These are phyloP conservation scores for Dicyrtoma fusca DNA, from an alignment of 2,888 invertebrate genomes.

Conservation along the genomic window DNA sequence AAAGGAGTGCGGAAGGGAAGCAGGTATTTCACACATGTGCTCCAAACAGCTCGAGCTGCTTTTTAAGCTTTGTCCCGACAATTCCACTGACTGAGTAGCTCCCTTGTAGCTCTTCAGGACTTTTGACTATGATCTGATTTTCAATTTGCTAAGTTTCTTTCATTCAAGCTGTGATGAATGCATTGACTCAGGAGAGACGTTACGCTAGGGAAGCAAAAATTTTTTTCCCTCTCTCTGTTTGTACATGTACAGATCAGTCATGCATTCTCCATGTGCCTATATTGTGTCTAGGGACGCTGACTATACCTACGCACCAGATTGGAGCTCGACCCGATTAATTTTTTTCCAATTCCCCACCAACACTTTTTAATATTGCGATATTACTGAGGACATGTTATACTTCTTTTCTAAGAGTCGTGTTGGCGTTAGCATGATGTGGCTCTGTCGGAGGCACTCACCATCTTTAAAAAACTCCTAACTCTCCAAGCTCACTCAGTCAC, in stretches of 20 bases:
- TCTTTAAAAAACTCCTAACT: conserved; percentile 17
- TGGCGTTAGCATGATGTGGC: conserved; percentile 11
- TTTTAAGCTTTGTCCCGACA: conserved; percentile 27
- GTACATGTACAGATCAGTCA: not conserved
- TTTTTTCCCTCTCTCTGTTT: not conserved
- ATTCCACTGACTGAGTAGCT: conserved; percentile 19
- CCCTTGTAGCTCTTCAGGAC: not conserved
- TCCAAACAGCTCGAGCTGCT: conserved; percentile 24
- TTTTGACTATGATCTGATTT: conserved; percentile 44
- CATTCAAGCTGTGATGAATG: conserved; percentile 34
- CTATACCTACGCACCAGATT: conserved; percentile 41
- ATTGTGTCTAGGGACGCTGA: not conserved
- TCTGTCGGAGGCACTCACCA: conserved; percentile 24
- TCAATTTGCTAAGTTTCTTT: conserved; percentile 47
- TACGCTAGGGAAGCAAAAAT: not conserved
- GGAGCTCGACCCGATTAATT: conserved; percentile 52
- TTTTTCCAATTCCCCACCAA: conserved; percentile 43
- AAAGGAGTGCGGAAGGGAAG: not conserved
- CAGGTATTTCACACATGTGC: conserved; percentile 17
- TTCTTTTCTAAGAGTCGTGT: conserved; percentile 21
- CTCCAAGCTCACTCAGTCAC: not conserved
- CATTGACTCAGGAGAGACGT: conserved; percentile 26
- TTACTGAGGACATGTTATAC: conserved; percentile 41
- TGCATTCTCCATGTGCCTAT: no score
- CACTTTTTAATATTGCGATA: conserved; percentile 49